phyloP scores from a whole-genome alignment of 2,888 invertebrate species.

The Melieria omissa region DNA sequence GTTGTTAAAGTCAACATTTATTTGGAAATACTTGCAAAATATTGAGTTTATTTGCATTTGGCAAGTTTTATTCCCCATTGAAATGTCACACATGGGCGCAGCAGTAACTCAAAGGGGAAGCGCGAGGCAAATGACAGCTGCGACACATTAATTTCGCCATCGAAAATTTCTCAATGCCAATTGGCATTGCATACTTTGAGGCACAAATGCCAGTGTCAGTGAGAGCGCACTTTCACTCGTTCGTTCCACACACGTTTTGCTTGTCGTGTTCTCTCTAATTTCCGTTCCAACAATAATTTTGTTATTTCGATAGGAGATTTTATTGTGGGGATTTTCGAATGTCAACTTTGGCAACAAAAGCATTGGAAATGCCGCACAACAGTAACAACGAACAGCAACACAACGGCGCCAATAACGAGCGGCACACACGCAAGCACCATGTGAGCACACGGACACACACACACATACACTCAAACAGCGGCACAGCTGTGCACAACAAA shows the following conservation, averaged over 20 bases:
- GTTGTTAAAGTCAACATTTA: too few species aligned
- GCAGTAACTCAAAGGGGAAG: too few species aligned
- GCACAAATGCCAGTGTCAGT: neutral
- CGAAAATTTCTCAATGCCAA: neutral
- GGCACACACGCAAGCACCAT: neutral
- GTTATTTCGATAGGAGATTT: neutral
- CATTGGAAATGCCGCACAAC: neutral
- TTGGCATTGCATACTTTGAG: conserved; percentile 2
- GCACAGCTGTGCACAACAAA: neutral
- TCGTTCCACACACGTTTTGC: too few species aligned
- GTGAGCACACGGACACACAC: neutral
- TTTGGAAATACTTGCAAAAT: too few species aligned
- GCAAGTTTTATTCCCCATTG: too few species aligned
- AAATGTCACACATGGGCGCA: too few species aligned
- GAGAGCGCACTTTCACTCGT: too few species aligned
- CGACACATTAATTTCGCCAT: conserved; percentile 13
- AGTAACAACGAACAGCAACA: neutral
- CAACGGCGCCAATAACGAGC: neutral
- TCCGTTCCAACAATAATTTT: conserved; percentile 15
- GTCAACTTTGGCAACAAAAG: conserved; percentile 55
- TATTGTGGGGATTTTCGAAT: conserved; percentile 53
- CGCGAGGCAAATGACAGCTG: too few species aligned
- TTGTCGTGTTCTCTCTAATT: neutral
- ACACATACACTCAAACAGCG: neutral
- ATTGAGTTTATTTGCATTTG: too few species aligned